These are phyloP conservation scores for Patiria miniata DNA, from an alignment of 35 echinoderm and acorn worm species.

Conservation along the genomic window DNA sequence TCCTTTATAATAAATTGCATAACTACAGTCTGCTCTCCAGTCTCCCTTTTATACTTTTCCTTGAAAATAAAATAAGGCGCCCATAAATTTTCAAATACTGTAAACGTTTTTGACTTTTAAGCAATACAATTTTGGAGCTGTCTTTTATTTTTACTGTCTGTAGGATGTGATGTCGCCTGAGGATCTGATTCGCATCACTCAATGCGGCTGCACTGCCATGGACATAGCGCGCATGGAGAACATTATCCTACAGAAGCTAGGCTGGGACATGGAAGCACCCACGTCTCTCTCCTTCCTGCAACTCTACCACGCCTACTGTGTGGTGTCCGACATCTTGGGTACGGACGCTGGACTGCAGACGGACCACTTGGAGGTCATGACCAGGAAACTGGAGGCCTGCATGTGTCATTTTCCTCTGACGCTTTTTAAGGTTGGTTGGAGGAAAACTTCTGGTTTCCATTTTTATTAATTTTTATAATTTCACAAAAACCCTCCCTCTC, in stretches of 20 bases:
- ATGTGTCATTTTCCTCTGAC: constrained; percentile 74
- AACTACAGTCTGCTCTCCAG: too few relatives aligned
- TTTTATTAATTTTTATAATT: not conserved
- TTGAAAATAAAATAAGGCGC: too few relatives aligned
- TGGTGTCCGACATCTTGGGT: constrained; percentile 43
- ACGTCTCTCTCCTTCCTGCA: constrained; percentile 71
- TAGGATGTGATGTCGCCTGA: constrained; percentile 57
- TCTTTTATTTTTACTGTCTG: not conserved
- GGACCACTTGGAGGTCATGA: constrained; percentile 45
- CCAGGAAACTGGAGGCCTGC: constrained; percentile 75
- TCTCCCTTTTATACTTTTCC: too few relatives aligned
- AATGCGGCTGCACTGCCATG: constrained; percentile 74
- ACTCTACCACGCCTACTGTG: constrained; percentile 75
- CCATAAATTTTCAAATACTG: too few relatives aligned
- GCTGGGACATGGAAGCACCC: constrained; percentile 69
- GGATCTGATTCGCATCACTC: constrained; percentile 90
- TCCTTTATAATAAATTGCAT: too few relatives aligned
- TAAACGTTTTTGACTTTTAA: not conserved
- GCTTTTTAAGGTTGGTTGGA: constrained; percentile 63
- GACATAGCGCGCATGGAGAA: constrained; percentile 80
- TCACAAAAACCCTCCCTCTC: too few relatives aligned
- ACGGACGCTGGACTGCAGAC: constrained; percentile 44
- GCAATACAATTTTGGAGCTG: not conserved
- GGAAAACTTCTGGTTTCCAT: not conserved
- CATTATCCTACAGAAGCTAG: constrained; percentile 70